Evolutionary conservation across 2,797 vertebrate genomes (phyloP).

Genomic region (Centropyge bicolor): DNA sequence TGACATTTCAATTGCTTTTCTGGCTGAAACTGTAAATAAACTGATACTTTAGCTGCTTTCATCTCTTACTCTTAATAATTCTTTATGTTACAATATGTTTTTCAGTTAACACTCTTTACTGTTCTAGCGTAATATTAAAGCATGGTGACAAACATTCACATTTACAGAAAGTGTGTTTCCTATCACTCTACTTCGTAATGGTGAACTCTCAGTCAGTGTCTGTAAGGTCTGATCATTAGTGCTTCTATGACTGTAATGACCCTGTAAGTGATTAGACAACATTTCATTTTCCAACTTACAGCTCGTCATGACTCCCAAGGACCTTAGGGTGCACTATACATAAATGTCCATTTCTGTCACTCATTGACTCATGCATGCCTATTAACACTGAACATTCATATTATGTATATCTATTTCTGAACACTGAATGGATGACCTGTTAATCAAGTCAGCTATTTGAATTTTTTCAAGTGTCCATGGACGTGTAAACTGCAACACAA

Average conservation of each 20-base stretch:
- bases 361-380: conserved; percentile 1
- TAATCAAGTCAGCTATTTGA: conserved; percentile 22
- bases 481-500: conserved; percentile 17
- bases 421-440: background rate
- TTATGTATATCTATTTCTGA: conserved; percentile 23
- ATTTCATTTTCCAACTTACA: background rate
- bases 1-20: background rate
- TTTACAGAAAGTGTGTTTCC: background rate
- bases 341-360: background rate
- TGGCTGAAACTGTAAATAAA: too few relatives aligned
- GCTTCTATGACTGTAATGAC: conserved; percentile 7
- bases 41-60: background rate
- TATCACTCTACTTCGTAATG: background rate
- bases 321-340: conserved; percentile 1
- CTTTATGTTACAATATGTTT: background rate
- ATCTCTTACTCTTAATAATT: background rate
- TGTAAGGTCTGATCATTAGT: background rate
- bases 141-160: background rate
- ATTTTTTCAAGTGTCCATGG: background rate
- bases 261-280: background rate
- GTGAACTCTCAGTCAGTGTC: background rate
- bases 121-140: background rate
- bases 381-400: conserved; percentile 19
- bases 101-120: background rate
- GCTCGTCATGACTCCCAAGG: background rate